phyloP scores from a whole-genome alignment of 2,888 invertebrate species.

The Gymnocheta viridis region DNA sequence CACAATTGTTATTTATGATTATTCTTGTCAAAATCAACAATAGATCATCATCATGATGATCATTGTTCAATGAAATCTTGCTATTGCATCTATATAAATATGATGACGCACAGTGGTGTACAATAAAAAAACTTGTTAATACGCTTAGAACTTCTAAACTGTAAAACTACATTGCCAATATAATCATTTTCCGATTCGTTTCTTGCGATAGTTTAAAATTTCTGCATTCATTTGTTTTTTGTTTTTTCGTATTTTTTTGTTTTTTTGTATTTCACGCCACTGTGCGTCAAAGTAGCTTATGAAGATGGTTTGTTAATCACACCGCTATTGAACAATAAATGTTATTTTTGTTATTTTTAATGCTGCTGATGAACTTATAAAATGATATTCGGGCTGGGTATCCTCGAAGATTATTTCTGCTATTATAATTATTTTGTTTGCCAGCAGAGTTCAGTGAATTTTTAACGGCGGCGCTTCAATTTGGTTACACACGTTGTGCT shows the following conservation, averaged over 20 bases:
- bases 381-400: background rate
- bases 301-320: slow-evolving; percentile 38
- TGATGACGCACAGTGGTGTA: background rate
- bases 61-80: slow-evolving; percentile 56
- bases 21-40: slow-evolving; percentile 71
- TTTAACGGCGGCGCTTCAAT: slow-evolving; percentile 66
- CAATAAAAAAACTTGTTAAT: background rate
- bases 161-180: background rate
- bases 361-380: slow-evolving; percentile 48
- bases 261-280: background rate
- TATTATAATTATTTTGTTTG: slow-evolving; percentile 17
- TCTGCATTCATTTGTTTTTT: background rate
- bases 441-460: slow-evolving; percentile 50
- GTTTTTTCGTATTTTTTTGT: too few species aligned
- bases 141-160: background rate
- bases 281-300: background rate
- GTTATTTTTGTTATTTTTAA: slow-evolving; percentile 15
- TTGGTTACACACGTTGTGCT: slow-evolving; percentile 58
- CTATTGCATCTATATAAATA: background rate
- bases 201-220: background rate
- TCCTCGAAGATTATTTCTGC: background rate
- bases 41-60: slow-evolving; percentile 66
- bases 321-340: background rate
- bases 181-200: too few species aligned
- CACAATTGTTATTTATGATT: slow-evolving; percentile 60